Conservation (phyloP, 1,140 invertebrate species). For the Drepana arcuata region DNA sequence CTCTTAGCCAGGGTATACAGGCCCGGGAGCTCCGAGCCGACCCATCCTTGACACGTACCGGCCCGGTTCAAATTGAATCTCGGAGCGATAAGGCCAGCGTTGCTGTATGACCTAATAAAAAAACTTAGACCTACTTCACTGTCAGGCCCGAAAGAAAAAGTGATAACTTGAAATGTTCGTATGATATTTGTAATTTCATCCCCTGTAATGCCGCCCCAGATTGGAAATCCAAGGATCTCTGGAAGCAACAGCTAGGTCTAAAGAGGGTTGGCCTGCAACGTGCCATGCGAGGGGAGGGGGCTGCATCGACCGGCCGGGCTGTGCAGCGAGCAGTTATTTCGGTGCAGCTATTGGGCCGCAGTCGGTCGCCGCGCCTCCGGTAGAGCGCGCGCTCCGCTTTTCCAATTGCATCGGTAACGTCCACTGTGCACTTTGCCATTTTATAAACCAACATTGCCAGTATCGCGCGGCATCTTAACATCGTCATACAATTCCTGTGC, state of each 20-base stretch:
- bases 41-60: no score
- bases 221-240: no score
- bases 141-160: no score
- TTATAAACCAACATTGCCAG: conserved; percentile 2
- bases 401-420: conserved; percentile 23
- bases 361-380: conserved; percentile 47
- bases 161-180: no score
- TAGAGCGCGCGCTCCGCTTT: conserved; percentile 40
- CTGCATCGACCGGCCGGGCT: conserved; percentile 51
- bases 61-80: no score
- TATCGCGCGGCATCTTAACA: conserved; percentile 1
- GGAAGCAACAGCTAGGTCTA: conserved; percentile 64
- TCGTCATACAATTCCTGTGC: conserved; percentile 3
- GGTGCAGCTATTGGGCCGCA: conserved; percentile 51
- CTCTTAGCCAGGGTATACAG: no score
- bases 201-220: no score
- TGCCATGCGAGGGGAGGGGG: conserved; percentile 7
- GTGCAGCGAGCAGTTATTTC: conserved; percentile 62
- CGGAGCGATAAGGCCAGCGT: no score
- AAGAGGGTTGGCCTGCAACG: conserved; percentile 48
- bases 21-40: no score
- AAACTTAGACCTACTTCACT: no score
- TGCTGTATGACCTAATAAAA: no score
- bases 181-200: no score
- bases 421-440: conserved; percentile 30